These are phyloP conservation scores for Rhyacichthys aspro DNA, from an alignment of 2,797 vertebrate species.

Conservation along the genomic window DNA sequence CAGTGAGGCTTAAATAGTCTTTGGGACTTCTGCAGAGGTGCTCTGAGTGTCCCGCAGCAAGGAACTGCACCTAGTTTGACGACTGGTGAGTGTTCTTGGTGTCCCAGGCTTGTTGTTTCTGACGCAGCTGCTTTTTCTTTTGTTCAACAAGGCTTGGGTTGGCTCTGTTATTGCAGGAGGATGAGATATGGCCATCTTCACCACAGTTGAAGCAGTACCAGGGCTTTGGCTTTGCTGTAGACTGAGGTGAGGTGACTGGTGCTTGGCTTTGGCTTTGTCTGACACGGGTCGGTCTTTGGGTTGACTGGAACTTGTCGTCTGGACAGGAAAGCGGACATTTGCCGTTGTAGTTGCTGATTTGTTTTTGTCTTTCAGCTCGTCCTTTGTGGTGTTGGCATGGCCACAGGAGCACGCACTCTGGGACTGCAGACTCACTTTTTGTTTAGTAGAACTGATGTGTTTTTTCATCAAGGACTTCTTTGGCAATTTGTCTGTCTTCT, in stretches of 20 bases:
- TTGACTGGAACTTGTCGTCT: not conserved
- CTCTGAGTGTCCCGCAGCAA: not conserved
- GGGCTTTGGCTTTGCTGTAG: too few relatives aligned
- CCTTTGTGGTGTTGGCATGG: not conserved
- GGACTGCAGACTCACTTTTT: not conserved
- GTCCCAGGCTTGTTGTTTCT: not conserved
- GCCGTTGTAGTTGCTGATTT: not conserved
- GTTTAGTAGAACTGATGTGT: not conserved
- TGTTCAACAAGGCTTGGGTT: not conserved
- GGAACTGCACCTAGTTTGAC: not conserved
- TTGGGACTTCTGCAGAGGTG: not conserved
- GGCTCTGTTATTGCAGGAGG: not conserved
- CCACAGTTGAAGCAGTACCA: too few relatives aligned
- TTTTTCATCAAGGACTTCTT: not conserved
- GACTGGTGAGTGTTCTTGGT: not conserved
- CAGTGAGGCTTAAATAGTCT: not conserved
- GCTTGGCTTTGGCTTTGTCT: not conserved
- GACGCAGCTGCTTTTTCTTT: not conserved
- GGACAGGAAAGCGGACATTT: not conserved
- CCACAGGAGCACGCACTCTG: not conserved
- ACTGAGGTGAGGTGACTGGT: too few relatives aligned
- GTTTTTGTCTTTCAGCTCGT: not conserved
- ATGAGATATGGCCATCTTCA: not conserved
- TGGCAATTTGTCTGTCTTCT: not conserved
- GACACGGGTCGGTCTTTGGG: not conserved